These are phyloP conservation scores for Ophion ventricosus DNA, from an alignment of 2,888 invertebrate species.

Conservation along the genomic window DNA sequence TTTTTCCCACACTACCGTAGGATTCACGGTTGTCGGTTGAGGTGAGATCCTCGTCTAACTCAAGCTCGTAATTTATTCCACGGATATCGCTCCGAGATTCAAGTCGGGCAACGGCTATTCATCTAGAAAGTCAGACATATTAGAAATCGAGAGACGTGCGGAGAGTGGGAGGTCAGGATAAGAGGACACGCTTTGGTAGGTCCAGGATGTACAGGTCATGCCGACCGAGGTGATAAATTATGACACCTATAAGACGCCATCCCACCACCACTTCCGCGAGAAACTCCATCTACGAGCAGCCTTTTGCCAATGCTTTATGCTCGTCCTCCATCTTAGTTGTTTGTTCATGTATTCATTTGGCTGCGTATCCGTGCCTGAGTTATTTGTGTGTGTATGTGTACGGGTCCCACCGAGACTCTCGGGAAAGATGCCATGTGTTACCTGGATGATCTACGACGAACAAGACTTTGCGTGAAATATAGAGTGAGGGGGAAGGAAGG, in stretches of 20 bases:
- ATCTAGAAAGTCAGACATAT: slow-evolving; percentile 61
- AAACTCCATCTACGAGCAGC: slow-evolving; percentile 68
- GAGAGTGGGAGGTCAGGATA: slow-evolving; percentile 38
- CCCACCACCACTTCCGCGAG: slow-evolving; percentile 67
- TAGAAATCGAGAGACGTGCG: slow-evolving; percentile 10
- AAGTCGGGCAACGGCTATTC: slow-evolving; percentile 56
- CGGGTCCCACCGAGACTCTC: slow-evolving; percentile 56
- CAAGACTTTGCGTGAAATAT: slow-evolving; percentile 70
- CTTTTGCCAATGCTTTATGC: slow-evolving; percentile 51
- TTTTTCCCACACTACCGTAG: neutral
- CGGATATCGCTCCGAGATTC: slow-evolving; percentile 34
- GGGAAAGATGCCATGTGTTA: slow-evolving; percentile 77
- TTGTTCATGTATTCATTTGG: slow-evolving; percentile 7
- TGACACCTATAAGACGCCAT: slow-evolving; percentile 67
- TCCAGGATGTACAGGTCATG: slow-evolving; percentile 63
- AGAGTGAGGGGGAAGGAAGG: slow-evolving; percentile 15
- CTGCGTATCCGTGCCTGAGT: neutral
- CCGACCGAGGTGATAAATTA: slow-evolving; percentile 76
- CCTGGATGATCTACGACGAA: slow-evolving; percentile 77
- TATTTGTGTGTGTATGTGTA: neutral
- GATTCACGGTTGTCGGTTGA: neutral
- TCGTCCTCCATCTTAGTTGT: slow-evolving; percentile 48
- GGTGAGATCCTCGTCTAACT: slow-evolving; percentile 1
- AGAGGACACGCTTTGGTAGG: slow-evolving; percentile 62
- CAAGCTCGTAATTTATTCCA: slow-evolving; percentile 22